Evolutionary conservation across 2,113 vertebrate genomes (phyloP), one percentile per base, ranked within the genome.

Genomic region (Poeciliopsis turrubarensis): DNA sequence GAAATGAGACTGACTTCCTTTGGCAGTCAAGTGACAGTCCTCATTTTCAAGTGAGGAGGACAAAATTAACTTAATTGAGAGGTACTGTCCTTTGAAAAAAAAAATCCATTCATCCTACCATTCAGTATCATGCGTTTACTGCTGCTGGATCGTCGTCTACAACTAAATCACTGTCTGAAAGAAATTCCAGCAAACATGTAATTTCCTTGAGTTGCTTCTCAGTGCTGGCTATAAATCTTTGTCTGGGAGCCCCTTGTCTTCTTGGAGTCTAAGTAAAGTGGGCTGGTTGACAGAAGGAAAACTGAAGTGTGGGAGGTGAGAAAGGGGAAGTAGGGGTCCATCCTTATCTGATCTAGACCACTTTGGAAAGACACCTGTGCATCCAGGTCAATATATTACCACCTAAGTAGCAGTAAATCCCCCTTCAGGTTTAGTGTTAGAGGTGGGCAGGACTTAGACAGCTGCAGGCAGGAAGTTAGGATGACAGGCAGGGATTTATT

Each of bases 261-360:
- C 51, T 57, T 57, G 22, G 22, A 57, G 8, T 57, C 25, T 78
- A 22, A 13, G 68, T 62, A 29, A 66, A 72, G 4, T 34, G 34
- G 73, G 17, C 62, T 57, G 17, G 51, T 4, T 25, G 30, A 57
- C 51, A 57, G 22, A 25, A 47, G 64, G 77, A 29, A 31, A 68
- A 37, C 29, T 76, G 63, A 62, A 73, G 72, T 62, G 78, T 71
- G 47, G 71, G 72, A 76, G 79, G 79, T 4, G 79, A 72, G 68
- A 62, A 77, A 68, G 37, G 22, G 87, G 75, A 57, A 73, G 82
- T 80, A 60, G 82, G 78, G 67, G 66, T 80, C 57, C 0, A 15
- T 32, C 57, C 86, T 93, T 94, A 92, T 94, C 93, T 92, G 92
- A 93, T 94, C 84, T 81, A 94, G 92, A 94, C 92, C 88, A 90